Evolutionary conservation across 2,888 invertebrate genomes (phyloP).

Genomic region (Lasioglossum calceatum): DNA sequence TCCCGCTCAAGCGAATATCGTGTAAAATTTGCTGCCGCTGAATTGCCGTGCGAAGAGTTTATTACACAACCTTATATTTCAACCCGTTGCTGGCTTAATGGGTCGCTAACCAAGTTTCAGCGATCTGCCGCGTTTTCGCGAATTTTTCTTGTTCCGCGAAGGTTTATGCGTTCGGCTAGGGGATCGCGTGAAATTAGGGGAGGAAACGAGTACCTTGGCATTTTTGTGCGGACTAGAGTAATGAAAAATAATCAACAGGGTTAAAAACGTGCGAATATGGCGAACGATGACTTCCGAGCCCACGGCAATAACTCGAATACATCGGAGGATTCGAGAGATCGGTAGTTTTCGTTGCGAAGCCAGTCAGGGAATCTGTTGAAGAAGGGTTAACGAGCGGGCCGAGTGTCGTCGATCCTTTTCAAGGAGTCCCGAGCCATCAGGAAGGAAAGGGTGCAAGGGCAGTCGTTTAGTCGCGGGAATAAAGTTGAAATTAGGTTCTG

Average conservation of each 20-base stretch:
- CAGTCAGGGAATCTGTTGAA: not conserved
- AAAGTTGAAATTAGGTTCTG: slow-evolving; percentile 62
- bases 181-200: not conserved
- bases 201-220: not conserved
- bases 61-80: not conserved
- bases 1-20: not conserved
- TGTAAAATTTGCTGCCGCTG: not conserved
- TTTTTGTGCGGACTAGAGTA: not conserved
- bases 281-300: not conserved
- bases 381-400: slow-evolving; percentile 11
- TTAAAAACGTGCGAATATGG: no score
- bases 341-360: slow-evolving; percentile 1
- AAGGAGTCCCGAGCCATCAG: slow-evolving; percentile 3
- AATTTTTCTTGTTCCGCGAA: not conserved
- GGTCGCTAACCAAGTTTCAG: not conserved
- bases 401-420: slow-evolving; percentile 18
- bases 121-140: not conserved
- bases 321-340: not conserved
- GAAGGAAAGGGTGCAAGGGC: slow-evolving; percentile 43
- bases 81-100: not conserved
- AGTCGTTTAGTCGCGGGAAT: slow-evolving; percentile 54
- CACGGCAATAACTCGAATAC: not conserved
- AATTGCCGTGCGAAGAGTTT: not conserved
- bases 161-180: not conserved
- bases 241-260: not conserved